Base-by-base conservation (phyloP, 2,797 vertebrate species). In the Gephyroberyx darwinii region DNA sequence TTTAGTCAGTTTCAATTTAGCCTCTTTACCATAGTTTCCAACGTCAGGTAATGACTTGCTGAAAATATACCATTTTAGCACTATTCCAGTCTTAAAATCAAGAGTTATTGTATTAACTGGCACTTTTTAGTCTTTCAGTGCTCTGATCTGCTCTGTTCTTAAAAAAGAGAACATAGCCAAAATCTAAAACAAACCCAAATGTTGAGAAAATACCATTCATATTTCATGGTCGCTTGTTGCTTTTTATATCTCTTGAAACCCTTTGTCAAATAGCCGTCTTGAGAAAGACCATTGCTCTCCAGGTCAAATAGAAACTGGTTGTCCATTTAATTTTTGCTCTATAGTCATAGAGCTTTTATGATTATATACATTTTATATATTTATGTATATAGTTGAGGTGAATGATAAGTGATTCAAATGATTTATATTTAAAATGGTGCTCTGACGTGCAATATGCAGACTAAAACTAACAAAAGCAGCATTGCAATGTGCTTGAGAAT, bases 1-100 rank as follows among this genome's bases (percentile, higher is more conserved):
- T 43, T 58, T 5, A 14, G 55, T 76, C 71, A 74, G 19, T 52
- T 81, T 47, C 41, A 54, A 54, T 60, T 31, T 54, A 30, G 47
- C 33, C 53, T 79, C 39, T 80, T 83, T 80, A 65, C 51, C 65
- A 77, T 26, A 26, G 26, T 26, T 26, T 26, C 26, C 26, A 26
- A 26, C 26, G 55, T 81, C 67, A 75, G 63, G 73, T 43, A 59
- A 58, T 55, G 53, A 59, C 48, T 61, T 74, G 20, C 67, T 60
- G 52, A 67, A 39, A 78, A 69, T 74, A 68, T 68, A 80, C 63
- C 75, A 75, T 78, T 56, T 57, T 5, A 67, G 59, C 33, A 47
- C 68, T 52, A 43, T 10, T 67, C 19, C 55, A 43, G 41, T 14
- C 13, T 43, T 43, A 43, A 43, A 43, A 43, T 43, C 12, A 43